Conservation (phyloP, 1,140 invertebrate genomes). For the Anoplolepis gracilipes region DNA sequence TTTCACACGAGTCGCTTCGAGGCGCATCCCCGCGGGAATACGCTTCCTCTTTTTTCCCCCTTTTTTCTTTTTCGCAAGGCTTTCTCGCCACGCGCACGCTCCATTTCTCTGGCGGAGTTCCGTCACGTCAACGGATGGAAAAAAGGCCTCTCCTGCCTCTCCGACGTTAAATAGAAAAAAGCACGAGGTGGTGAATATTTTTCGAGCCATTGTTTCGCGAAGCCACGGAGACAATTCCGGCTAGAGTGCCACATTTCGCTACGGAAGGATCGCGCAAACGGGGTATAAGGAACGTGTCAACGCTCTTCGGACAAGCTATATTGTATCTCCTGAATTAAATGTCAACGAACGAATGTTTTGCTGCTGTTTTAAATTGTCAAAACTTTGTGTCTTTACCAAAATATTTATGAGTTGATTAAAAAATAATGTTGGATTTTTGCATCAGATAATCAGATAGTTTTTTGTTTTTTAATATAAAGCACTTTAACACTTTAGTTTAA, state of each 20-base stretch:
- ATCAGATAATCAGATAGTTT: too few species aligned
- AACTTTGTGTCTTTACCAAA: background rate
- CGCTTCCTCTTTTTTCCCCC: background rate
- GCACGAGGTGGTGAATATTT: conserved; percentile 53
- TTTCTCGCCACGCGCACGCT: conserved; percentile 8
- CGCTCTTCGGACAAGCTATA: background rate
- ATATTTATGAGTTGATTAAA: too few species aligned
- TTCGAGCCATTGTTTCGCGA: conserved; percentile 46
- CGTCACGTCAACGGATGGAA: conserved; percentile 35
- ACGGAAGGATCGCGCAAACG: background rate
- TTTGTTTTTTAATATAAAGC: too few species aligned
- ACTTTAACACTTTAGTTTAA: too few species aligned
- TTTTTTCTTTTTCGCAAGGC: conserved; percentile 10
- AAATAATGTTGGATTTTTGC: too few species aligned
- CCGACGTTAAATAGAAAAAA: conserved; percentile 48
- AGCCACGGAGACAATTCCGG: conserved; percentile 41
- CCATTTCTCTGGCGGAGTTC: conserved; percentile 41
- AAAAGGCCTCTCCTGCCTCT: background rate
- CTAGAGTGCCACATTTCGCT: conserved; percentile 33
- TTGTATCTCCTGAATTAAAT: conserved; percentile 26
- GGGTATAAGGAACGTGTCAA: conserved; percentile 13
- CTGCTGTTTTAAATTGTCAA: background rate
- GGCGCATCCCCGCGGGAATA: conserved; percentile 41
- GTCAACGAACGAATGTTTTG: background rate
- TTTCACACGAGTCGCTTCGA: conserved; percentile 24